Evolutionary conservation across 2,888 invertebrate species (phyloP), one percentile per base, ranked within the genome.

Genomic region (Polymixis lichenea): DNA sequence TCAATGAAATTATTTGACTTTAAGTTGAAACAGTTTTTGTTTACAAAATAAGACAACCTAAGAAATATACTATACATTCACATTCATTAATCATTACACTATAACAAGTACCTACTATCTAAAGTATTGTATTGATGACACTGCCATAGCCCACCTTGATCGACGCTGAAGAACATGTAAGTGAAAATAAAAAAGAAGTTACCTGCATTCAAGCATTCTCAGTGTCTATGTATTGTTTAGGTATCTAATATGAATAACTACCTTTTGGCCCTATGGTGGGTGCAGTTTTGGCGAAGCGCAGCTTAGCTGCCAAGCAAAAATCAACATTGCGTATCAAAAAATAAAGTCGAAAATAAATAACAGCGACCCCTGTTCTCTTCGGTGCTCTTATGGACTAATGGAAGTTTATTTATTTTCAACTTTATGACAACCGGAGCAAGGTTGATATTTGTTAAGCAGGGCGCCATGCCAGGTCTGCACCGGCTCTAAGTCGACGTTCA

Each of bases 111-210:
- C 61, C 8, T 53, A 53, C 64, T 84, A 74, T 81, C 69, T 85
- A 78, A 86, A 87, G 64, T 70, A 74, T 82, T 80, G 53, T 87
- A 74, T 88, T 87, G 62, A 80, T 84, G 67, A 80, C 66, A 85
- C 84, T 74, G 51, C 78, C 70, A 78, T 82, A 88, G 88, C 82
- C 71, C 66, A 77, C 89, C 66, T 43, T 61, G 60, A 69, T 67
- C 61, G 85, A 82, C 38, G 88, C 75, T 74, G 89, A 89, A 75
- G 85, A 81, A 65, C 80, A 89, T 83, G 88, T 88, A 89, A 88
- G 88, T 88, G 65, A n/a, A n/a, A n/a, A 78, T 75, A 77, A 49
- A 74, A 64, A 51, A 79, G 64, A 77, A 81, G 68, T 82, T 65
- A 84, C 71, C 62, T 77, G 71, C 78, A 78, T 82, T 77, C 75